A percentile compares a stretch with the other conserved stretches of the same genome.
These are phyloP conservation scores for Maniola jurtina DNA, from an alignment of 1,140 invertebrate genomes.

Conservation along the genomic window DNA sequence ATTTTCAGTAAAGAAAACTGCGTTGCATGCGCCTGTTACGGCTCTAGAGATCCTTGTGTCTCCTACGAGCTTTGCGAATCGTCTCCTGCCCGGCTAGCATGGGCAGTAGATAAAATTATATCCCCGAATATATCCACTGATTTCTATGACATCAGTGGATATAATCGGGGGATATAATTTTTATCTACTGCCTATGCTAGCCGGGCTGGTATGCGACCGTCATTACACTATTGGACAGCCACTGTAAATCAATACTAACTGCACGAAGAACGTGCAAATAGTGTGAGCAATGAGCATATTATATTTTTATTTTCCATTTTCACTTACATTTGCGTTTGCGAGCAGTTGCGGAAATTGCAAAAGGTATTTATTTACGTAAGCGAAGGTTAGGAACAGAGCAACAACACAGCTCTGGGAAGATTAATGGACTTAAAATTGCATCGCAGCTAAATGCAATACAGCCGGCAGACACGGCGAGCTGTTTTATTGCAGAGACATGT, in stretches of 20 bases:
- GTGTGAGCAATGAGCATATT: not conserved
- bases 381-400: constrained; percentile 47
- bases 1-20: no score
- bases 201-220: not conserved
- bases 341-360: constrained; percentile 32
- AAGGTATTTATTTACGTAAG: constrained; percentile 38
- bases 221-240: not conserved
- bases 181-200: no score
- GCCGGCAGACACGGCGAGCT: constrained; percentile 45
- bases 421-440: constrained; percentile 74
- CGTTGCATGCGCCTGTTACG: no score
- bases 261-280: not conserved
- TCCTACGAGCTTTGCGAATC: no score
- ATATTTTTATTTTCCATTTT: constrained; percentile 7
- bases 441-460: constrained; percentile 67
- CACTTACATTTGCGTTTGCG: constrained; percentile 3
- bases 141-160: no score
- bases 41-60: no score
- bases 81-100: no score
- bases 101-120: no score
- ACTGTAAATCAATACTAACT: not conserved
- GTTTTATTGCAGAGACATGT: constrained; percentile 58
- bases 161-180: no score
- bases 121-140: no score
- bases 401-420: constrained; percentile 60